These are phyloP conservation scores for Agonopterix subpropinquella DNA, from an alignment of 2,888 invertebrate species.

Conservation along the genomic window DNA sequence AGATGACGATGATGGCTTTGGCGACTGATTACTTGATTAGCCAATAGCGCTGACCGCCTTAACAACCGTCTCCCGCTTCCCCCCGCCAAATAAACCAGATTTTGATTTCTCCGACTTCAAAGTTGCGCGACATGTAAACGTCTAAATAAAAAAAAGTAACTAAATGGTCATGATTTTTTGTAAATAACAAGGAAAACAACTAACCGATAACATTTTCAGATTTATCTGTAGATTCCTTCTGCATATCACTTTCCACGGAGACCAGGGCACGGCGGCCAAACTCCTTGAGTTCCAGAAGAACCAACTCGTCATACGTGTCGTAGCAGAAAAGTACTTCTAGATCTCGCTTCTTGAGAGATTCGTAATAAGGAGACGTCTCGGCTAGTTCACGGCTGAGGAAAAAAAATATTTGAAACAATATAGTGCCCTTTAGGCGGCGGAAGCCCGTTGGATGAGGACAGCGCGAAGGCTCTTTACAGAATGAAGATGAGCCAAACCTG, in stretches of 20 bases:
- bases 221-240: constrained; percentile 78
- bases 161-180: not conserved
- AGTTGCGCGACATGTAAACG: no score
- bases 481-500: no score
- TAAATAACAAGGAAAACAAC: constrained; percentile 2
- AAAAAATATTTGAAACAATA: not conserved
- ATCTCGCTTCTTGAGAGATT: constrained; percentile 90
- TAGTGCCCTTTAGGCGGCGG: not conserved
- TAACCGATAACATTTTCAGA: constrained; percentile 78
- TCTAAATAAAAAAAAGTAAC: no score
- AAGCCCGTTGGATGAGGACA: no score
- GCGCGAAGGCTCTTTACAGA: no score
- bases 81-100: no score
- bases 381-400: constrained; percentile 88
- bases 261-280: constrained; percentile 85
- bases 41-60: no score
- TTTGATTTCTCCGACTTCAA: no score
- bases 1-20: no score
- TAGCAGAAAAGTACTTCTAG: constrained; percentile 96
- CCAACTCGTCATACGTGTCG: constrained; percentile 97
- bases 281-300: constrained; percentile 90
- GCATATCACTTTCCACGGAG: constrained; percentile 96
- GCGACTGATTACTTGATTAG: no score
- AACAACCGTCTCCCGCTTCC: no score
- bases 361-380: constrained; percentile 96